phyloP scores from a whole-genome alignment of 2,888 invertebrate genomes.

The Endomychus coccineus region DNA sequence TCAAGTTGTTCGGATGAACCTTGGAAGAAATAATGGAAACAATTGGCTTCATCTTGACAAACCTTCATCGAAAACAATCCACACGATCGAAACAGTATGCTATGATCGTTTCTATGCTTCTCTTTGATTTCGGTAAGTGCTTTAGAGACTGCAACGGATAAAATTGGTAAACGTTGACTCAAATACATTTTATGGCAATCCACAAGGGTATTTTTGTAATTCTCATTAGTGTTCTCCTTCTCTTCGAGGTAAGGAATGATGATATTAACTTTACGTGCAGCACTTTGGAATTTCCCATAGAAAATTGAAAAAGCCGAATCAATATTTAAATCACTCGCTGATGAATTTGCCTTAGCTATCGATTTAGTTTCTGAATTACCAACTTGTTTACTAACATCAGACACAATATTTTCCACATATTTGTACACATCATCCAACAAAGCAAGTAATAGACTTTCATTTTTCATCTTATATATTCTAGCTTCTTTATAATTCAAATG shows the following conservation, averaged over 20 bases:
- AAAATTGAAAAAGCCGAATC: conserved; percentile 76
- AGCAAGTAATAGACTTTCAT: conserved; percentile 74
- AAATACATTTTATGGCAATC: conserved; percentile 84
- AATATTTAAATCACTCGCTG: conserved; percentile 34
- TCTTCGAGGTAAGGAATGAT: conserved; percentile 78
- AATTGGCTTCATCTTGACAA: conserved; percentile 87
- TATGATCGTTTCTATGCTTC: conserved; percentile 66
- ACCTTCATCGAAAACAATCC: conserved; percentile 88
- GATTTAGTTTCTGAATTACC: conserved; percentile 40
- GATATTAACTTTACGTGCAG: conserved; percentile 75
- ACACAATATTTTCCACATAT: conserved; percentile 68
- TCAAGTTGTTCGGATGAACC: conserved; percentile 56
- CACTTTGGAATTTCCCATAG: conserved; percentile 92
- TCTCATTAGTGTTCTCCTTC: conserved; percentile 60
- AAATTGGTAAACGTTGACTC: conserved; percentile 56
- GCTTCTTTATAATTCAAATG: conserved; percentile 82
- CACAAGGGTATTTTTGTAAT: conserved; percentile 61
- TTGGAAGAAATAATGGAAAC: conserved; percentile 87
- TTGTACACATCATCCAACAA: conserved; percentile 73
- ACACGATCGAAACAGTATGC: conserved; percentile 76
- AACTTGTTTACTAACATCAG: conserved; percentile 72
- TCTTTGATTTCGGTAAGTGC: conserved; percentile 60
- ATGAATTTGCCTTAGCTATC: conserved; percentile 24
- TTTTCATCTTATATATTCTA: conserved; percentile 70
- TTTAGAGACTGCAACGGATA: conserved; percentile 62